Evolutionary conservation across 2,888 invertebrate species (phyloP).

Genomic region (Cephus rjabovi): DNA sequence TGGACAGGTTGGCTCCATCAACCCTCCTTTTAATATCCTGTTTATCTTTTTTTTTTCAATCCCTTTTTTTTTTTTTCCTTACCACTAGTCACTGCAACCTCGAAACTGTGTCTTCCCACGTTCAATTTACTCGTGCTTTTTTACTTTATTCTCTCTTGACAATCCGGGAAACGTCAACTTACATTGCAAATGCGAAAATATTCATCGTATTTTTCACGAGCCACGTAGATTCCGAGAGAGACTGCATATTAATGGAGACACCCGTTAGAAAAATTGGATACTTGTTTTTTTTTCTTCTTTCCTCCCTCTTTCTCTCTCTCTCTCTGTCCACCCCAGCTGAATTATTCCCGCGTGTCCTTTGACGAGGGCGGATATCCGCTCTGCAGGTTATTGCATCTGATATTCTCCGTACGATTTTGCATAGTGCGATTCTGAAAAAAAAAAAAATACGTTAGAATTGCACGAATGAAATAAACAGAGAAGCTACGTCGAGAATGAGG

Average conservation of each 20-base stretch:
- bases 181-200: background rate
- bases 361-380: slow-evolving; percentile 20
- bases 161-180: background rate
- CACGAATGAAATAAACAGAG: background rate
- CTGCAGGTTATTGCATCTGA: slow-evolving; percentile 18
- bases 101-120: background rate
- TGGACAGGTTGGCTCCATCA: background rate
- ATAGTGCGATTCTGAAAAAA: background rate
- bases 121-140: background rate
- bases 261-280: background rate
- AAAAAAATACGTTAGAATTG: background rate
- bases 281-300: background rate
- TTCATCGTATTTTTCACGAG: background rate
- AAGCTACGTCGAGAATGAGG: background rate
- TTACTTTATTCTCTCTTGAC: background rate
- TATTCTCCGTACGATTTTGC: slow-evolving; percentile 16
- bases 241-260: background rate
- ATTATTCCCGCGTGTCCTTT: slow-evolving; percentile 29
- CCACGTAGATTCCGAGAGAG: background rate
- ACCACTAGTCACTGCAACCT: background rate
- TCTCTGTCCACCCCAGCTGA: slow-evolving; percentile 7
- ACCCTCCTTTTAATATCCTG: background rate
- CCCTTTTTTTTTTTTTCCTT: background rate
- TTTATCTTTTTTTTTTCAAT: background rate
- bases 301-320: slow-evolving; percentile 14